These are phyloP conservation scores for Acromyrmex charruanus DNA, from an alignment of 1,140 invertebrate genomes.

Conservation along the genomic window DNA sequence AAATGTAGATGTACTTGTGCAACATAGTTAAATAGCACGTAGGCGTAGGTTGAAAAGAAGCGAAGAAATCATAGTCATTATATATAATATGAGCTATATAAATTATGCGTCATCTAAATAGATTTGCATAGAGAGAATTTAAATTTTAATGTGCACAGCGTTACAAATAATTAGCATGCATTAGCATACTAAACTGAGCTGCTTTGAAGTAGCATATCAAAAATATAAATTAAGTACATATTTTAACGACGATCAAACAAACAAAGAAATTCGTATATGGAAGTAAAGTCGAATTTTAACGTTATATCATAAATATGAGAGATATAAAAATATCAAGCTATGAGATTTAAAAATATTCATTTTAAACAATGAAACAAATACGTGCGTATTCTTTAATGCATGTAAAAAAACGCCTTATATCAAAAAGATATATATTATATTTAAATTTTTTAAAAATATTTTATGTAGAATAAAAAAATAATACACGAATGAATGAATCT, in stretches of 20 bases:
- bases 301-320: not conserved
- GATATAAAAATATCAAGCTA: not conserved
- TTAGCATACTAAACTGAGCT: not conserved
- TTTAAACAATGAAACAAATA: not conserved
- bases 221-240: conserved; percentile 9
- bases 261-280: not conserved
- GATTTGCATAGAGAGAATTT: conserved; percentile 2
- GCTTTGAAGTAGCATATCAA: not conserved
- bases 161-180: conserved; percentile 33
- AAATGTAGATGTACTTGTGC: not conserved
- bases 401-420: not conserved
- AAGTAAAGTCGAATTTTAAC: not conserved
- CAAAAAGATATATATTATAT: too few species aligned
- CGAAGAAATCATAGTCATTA: not conserved
- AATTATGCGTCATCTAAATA: conserved; percentile 22
- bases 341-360: not conserved
- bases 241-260: conserved; percentile 6
- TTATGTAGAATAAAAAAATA: not conserved
- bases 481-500: not conserved
- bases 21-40: too few species aligned
- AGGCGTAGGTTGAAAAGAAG: not conserved
- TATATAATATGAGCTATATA: not conserved
- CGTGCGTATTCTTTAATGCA: not conserved
- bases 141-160: conserved; percentile 2
- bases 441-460: not conserved